These are phyloP conservation scores for Sebastes jordani DNA, from an alignment of 2,797 vertebrate genomes.

Conservation along the genomic window DNA sequence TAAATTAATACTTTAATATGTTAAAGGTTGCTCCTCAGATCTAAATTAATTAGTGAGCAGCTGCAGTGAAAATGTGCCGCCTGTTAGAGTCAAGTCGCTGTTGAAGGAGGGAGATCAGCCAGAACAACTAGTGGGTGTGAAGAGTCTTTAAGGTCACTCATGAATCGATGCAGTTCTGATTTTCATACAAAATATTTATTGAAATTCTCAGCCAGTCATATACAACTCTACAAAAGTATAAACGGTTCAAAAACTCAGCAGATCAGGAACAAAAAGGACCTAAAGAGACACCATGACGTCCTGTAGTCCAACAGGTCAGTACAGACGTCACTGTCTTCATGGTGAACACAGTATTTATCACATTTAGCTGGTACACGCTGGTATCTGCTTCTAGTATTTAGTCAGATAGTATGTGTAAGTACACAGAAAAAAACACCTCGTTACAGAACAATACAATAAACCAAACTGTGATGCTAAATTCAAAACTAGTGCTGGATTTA, in stretches of 20 bases:
- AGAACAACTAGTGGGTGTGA: neutral
- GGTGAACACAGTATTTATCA: neutral
- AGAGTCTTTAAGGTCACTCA: neutral
- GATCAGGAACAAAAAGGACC: neutral
- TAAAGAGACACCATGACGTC: neutral
- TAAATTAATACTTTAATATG: neutral
- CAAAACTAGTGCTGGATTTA: neutral
- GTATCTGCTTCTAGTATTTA: neutral
- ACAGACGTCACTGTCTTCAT: too few relatives aligned
- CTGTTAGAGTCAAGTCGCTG: neutral
- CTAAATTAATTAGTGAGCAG: neutral
- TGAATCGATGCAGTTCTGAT: neutral
- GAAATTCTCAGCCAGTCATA: constrained; percentile 29
- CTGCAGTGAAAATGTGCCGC: neutral
- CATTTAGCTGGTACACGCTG: neutral
- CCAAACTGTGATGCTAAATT: neutral
- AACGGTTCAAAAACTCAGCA: constrained; percentile 39
- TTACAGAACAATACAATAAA: neutral
- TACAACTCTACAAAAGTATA: constrained; percentile 68
- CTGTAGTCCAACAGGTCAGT: neutral
- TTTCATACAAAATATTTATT: constrained; percentile 69
- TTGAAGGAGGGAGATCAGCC: too few relatives aligned
- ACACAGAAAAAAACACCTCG: neutral
- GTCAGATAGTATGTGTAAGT: neutral
- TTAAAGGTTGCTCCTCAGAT: neutral